Evolutionary conservation across 2,888 invertebrate genomes (phyloP), one percentile per base, ranked within the genome.

Genomic region (Exephanes ischioxanthus): DNA sequence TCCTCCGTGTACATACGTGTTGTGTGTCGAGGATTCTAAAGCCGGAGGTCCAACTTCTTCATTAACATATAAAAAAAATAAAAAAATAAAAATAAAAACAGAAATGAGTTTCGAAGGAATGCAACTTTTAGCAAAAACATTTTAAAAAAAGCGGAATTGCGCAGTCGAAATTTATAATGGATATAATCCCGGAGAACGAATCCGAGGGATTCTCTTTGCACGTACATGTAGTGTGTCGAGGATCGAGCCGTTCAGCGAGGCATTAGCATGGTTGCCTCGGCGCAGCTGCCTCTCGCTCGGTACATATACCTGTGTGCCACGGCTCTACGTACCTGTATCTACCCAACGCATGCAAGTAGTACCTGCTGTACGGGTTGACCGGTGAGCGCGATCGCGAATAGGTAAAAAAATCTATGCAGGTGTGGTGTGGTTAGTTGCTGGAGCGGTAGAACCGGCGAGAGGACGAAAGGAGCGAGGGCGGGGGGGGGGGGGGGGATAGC

Each of bases 341-440:
- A 63, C 45, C 45, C 14, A 58, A 6, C 53, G 33, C 33, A 55
- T 33, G 61, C 55, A 16, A 55, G 72, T 55, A 67, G 77, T 73
- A 81, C 61, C 77, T 77, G 77, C 84, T 72, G 67, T 78, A 63
- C 84, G 68, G 67, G 84, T 81, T 78, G 66, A 61, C 51, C 84
- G 77, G 76, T 80, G 76, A 84, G 80, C 83, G 84, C 83, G 86
- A 88, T 88, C 86, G 86, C 85, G 87, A 86, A 88, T 87, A 87
- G 87, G 68, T 51, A 72, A 84, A 87, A 88, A 88, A 88, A 86
- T 88, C 85, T 88, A 88, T 87, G 88, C 88, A 88, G 88, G 88
- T 87, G 88, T 82, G 84, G 88, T 86, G 88, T 85, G 85, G 85
- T 86, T 86, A 80, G 83, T 76, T 83, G 82, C 76, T 75, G 80